Evolutionary conservation across 1,140 invertebrate genomes (phyloP).

Genomic region (Chrysoperla carnea): DNA sequence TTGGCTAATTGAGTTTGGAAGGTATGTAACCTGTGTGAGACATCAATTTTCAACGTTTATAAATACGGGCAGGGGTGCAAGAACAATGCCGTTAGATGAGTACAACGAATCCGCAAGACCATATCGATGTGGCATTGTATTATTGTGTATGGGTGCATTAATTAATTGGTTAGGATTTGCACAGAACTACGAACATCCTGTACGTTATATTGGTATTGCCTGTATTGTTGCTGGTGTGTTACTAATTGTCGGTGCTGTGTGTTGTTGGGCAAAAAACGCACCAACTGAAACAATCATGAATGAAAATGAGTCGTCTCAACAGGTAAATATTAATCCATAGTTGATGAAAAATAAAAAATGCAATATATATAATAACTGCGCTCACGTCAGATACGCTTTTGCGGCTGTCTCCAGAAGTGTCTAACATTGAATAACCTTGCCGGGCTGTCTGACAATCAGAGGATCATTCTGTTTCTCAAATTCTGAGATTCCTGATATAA

Average conservation of each 20-base stretch:
- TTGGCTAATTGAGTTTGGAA: no score
- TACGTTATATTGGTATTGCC: constrained; percentile 54
- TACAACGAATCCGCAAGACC: constrained; percentile 23
- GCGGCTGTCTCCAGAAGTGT: no score
- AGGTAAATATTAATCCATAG: background rate
- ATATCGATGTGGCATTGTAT: constrained; percentile 55
- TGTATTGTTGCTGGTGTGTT: constrained; percentile 54
- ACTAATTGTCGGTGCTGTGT: constrained; percentile 57
- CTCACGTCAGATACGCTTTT: no score
- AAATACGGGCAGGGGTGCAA: no score
- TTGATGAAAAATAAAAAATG: no score
- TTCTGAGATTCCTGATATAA: no score
- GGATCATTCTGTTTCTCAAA: no score
- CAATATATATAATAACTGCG: no score
- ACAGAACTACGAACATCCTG: constrained; percentile 49
- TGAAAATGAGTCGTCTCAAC: constrained; percentile 2
- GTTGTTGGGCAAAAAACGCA: constrained; percentile 47
- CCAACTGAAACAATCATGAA: constrained; percentile 22
- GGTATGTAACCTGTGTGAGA: no score
- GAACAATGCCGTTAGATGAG: background rate
- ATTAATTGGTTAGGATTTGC: constrained; percentile 61
- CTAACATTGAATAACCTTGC: no score
- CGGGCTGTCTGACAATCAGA: no score
- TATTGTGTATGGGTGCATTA: constrained; percentile 53
- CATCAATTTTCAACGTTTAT: no score